Base-by-base conservation (phyloP, 2,797 vertebrate genomes). In the Pachyuromys duprasi region DNA sequence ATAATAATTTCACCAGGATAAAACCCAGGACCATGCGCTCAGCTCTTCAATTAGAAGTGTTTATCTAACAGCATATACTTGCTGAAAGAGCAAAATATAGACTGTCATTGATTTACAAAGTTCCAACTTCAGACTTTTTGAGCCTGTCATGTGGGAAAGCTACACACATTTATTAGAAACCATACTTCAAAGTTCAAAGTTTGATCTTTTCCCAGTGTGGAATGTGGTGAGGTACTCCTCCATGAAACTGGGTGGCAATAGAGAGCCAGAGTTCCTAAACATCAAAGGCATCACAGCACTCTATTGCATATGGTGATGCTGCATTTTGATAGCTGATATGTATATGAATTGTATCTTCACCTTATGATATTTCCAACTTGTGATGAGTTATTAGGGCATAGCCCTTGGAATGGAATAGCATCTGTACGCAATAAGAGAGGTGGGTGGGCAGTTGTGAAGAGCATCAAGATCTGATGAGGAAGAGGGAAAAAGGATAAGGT, bases 161-260 rank as follows among this genome's bases (percentile, higher is more conserved):
- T n/a, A 57, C 67, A 89, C 6, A 55, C n/a, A 89, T 67, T 94
- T 76, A 75, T 69, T 89, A 89, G 26, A 67, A 94, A 67, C 69
- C 17, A 11, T 39, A 65, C 49, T 89, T 75, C 69, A 82, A 83
- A 57, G 78, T 89, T 65, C 49, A 53, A n/a, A 67, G 15, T 94
- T 82, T 94, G 86, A 83, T 89, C 86, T 94, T 82, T 94, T 83
- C 78, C 33, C 86, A 83, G 60, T 69, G 69, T 75, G 55, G 42
- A 28, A 67, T 8, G 28, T 75, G 67, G 8, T 31, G 33, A 4
- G 42, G 31, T 63, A 28, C 18, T 55, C 18, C 60, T 17, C 88
- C 5, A 4, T 9, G 26, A 53, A 8, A 3, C 42, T 42, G n/a
- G n/a, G 39, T 70, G 49, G 8, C n/a, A 69, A 65, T 20, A 42